Conservation (phyloP, 92 coral and sea anemone genomes). For the Zoanthus sociatus region DNA sequence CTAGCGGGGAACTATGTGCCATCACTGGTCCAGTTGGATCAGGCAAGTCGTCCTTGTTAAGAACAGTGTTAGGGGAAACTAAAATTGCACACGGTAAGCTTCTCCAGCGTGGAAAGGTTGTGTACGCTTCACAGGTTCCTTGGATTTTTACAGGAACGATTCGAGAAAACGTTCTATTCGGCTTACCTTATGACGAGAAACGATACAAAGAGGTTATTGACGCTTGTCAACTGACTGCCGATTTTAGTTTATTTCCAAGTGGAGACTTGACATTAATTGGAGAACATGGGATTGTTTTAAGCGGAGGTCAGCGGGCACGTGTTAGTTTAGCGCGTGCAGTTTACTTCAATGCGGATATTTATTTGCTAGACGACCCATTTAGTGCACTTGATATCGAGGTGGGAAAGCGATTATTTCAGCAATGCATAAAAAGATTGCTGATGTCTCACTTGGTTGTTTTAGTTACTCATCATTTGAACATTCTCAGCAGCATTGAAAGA, state of each 20-base stretch:
- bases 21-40: constrained; percentile 43
- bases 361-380: constrained; percentile 36
- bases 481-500: constrained; percentile 14
- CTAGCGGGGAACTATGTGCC: constrained; percentile 27
- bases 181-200: constrained; percentile 23
- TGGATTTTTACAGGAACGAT: constrained; percentile 47
- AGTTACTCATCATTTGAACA: constrained; percentile 39
- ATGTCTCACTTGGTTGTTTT: constrained; percentile 15
- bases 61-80: constrained; percentile 38
- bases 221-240: constrained; percentile 26
- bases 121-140: constrained; percentile 30
- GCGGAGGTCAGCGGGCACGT: constrained; percentile 49
- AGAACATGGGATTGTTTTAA: constrained; percentile 41
- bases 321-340: constrained; percentile 41
- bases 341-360: constrained; percentile 34
- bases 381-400: constrained; percentile 38
- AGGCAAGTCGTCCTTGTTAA: constrained; percentile 39
- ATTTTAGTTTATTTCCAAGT: constrained; percentile 25
- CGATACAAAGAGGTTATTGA: constrained; percentile 37
- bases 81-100: constrained; percentile 17
- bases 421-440: constrained; percentile 27
- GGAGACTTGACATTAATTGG: constrained; percentile 32
- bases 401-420: constrained; percentile 17
- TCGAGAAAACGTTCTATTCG: constrained; percentile 36
- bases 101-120: constrained; percentile 26